Evolutionary conservation across 2,888 invertebrate species (phyloP).

Genomic region (Epistrophe grossulariae): DNA sequence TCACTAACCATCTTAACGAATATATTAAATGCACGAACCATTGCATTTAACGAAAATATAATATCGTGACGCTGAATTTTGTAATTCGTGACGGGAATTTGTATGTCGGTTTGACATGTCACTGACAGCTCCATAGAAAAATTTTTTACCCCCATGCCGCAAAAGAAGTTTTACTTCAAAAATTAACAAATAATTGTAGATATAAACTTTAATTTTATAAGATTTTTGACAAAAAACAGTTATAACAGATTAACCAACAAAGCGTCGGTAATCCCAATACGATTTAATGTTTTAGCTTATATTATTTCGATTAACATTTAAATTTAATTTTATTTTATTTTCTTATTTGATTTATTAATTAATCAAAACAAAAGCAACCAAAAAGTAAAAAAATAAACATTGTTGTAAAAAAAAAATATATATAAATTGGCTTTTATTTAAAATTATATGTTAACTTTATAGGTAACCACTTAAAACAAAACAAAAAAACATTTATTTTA

Average conservation of each 20-base stretch:
- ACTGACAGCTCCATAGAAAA: too few species aligned
- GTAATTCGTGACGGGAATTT: too few species aligned
- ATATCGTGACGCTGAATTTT: too few species aligned
- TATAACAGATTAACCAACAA: neutral
- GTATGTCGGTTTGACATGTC: too few species aligned
- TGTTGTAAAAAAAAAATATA: conserved; percentile 11
- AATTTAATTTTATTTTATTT: conserved; percentile 37
- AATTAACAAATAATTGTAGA: too few species aligned
- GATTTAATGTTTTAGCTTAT: neutral
- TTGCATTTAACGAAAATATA: too few species aligned
- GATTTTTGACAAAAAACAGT: too few species aligned
- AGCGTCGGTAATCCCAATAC: neutral
- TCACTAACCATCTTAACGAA: too few species aligned
- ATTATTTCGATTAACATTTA: conserved; percentile 2
- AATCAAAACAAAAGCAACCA: conserved; percentile 51
- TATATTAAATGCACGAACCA: too few species aligned
- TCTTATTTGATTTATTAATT: conserved; percentile 42
- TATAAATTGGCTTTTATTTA: conserved; percentile 50
- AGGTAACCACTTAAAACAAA: neutral
- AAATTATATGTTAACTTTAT: neutral
- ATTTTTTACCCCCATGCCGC: too few species aligned
- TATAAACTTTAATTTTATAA: too few species aligned
- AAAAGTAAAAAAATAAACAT: conserved; percentile 42
- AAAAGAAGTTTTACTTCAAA: too few species aligned
- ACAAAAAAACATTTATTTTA: neutral